Evolutionary conservation across 1,140 invertebrate genomes (phyloP).

Genomic region (Lepeophtheirus salmonis): DNA sequence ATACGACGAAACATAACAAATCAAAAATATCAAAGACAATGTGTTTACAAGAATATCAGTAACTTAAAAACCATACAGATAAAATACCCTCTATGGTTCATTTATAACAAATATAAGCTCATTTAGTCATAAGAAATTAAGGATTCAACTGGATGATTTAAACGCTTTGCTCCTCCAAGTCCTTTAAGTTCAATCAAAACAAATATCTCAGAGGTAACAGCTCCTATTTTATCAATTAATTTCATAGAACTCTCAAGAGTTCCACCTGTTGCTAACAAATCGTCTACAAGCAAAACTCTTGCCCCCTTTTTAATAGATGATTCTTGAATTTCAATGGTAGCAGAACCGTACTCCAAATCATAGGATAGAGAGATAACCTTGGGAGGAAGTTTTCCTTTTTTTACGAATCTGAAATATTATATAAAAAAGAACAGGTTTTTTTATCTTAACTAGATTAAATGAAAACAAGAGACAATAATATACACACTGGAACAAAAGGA

Average conservation of each 20-base stretch:
- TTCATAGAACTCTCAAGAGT: slow-evolving; percentile 20
- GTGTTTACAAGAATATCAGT: no score
- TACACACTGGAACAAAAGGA: slow-evolving; percentile 11
- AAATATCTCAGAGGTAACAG: neutral
- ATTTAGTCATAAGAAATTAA: neutral
- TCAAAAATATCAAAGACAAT: no score
- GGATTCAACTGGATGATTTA: neutral
- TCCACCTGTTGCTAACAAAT: slow-evolving; percentile 23
- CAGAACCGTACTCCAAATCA: slow-evolving; percentile 16
- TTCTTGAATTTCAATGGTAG: slow-evolving; percentile 22
- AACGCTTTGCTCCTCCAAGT: neutral
- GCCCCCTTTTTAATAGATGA: slow-evolving; percentile 10
- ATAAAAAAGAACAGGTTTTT: no score
- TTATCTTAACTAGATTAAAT: no score
- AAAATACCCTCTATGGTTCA: no score
- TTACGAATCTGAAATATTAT: slow-evolving; percentile 3
- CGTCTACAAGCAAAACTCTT: slow-evolving; percentile 21
- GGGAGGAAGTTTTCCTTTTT: slow-evolving; percentile 14
- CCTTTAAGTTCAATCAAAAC: slow-evolving; percentile 7
- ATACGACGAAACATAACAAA: no score
- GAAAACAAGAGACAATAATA: no score
- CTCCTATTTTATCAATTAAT: slow-evolving; percentile 19
- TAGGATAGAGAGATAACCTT: neutral
- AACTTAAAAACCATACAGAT: no score
- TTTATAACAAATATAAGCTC: no score